Evolutionary conservation across 2,113 vertebrate species (phyloP), one percentile per base, ranked within the genome.

Genomic region (Helogale parvula): DNA sequence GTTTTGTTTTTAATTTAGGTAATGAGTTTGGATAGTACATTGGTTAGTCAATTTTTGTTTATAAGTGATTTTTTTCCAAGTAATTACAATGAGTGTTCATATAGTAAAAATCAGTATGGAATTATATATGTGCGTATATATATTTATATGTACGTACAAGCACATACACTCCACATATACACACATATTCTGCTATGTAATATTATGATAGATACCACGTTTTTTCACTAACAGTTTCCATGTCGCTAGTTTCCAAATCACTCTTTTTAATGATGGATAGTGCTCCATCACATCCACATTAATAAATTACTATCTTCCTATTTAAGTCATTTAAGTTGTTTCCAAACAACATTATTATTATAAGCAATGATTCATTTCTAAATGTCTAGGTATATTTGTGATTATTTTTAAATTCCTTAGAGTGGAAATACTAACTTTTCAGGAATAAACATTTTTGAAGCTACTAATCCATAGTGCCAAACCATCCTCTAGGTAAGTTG

Each of bases 151-250:
- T 47, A 2, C 25, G 31, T 4, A 16, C 4, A 77, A 2, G 38
- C 1, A 68, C 4, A 47, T 14, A n/a, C 9, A 38, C 8, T 5
- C 27, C 16, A 35, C 63, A 12, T 2, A 82, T 13, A 23, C 8
- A 87, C 19, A 35, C 4, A 45, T 15, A 17, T 35, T 76, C 31
- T 82, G 23, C 69, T 72, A 38, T 21, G 31, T 74, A 52, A 63
- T 25, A 52, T 85, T 90, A 38, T 54, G 60, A 96, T 15, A 86
- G 21, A 89, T 45, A 92, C 63, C 25, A 41, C 47, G 60, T 95
- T 93, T 93, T 90, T 87, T 41, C 35, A 33, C 41, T 91, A 41
- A 12, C 66, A 84, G 80, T 86, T 94, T 80, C 38, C n/a, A 69
- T 69, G 16, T 14, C 65, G 52, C 77, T 50, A 35, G 13, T 81